A percentile compares a stretch with the other conserved stretches of the same genome.
These are phyloP conservation scores for Rhorus exstirpatorius DNA, from an alignment of 2,888 invertebrate genomes.

Conservation along the genomic window DNA sequence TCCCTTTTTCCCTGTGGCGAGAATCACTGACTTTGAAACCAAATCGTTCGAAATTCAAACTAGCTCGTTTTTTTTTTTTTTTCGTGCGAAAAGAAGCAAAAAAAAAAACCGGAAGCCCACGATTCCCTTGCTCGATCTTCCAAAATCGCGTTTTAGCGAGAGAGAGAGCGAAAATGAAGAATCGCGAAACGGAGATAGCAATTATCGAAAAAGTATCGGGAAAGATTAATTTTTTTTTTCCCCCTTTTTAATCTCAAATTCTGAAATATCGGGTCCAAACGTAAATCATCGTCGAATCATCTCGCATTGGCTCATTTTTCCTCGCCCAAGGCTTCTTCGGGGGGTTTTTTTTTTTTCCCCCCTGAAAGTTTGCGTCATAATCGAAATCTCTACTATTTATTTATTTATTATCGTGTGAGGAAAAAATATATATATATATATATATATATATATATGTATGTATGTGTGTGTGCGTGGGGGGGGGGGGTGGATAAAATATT, in stretches of 20 bases:
- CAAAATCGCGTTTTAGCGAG: constrained; percentile 50
- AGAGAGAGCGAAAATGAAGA: constrained; percentile 8
- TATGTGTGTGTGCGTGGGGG: too few species aligned
- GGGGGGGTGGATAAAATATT: not conserved
- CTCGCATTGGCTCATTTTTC: constrained; percentile 3
- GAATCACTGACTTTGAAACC: too few species aligned
- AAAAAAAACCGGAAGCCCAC: too few species aligned
- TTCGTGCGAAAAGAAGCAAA: too few species aligned
- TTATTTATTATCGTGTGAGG: constrained; percentile 78
- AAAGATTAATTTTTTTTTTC: not conserved
- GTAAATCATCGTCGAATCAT: too few species aligned
- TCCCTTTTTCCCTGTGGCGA: too few species aligned
- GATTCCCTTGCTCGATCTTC: too few species aligned
- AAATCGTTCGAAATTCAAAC: constrained; percentile 12
- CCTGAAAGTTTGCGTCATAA: constrained; percentile 67
- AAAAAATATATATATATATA: too few species aligned
- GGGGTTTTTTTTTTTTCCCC: constrained; percentile 1
- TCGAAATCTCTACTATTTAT: constrained; percentile 80
- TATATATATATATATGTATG: too few species aligned
- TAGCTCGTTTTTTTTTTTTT: constrained; percentile 3
- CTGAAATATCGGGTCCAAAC: constrained; percentile 58
- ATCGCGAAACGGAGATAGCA: constrained; percentile 1
- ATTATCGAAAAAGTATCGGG: constrained; percentile 6
- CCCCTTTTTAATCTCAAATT: constrained; percentile 5
- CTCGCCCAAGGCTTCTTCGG: too few species aligned